These are phyloP conservation scores for Ceyx melanurus DNA, from an alignment of 2,113 vertebrate species.

Conservation along the genomic window DNA sequence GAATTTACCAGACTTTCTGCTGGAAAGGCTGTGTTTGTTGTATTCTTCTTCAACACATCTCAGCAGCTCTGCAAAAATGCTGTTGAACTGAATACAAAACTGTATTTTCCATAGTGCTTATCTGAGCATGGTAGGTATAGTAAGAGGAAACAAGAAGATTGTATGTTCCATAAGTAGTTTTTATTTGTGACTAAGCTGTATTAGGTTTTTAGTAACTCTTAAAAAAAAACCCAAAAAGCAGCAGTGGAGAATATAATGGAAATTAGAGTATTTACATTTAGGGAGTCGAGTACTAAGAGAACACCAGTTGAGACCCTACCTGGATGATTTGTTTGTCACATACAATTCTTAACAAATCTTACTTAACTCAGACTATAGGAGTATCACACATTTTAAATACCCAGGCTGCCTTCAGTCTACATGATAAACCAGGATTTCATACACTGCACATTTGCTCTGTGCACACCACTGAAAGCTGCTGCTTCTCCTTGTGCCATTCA, in stretches of 20 bases:
- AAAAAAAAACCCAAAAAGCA: not conserved
- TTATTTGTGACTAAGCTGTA: not conserved
- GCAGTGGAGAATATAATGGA: not conserved
- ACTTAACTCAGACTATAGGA: not conserved
- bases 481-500: constrained; percentile 22
- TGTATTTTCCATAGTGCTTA: not conserved
- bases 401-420: not conserved
- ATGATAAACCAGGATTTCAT: not conserved
- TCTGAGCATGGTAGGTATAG: not conserved
- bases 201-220: not conserved
- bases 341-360: not conserved
- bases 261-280: not conserved
- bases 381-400: not conserved
- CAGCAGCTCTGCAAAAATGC: not conserved
- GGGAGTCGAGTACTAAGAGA: not conserved
- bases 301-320: not conserved
- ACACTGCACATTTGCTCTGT: too few species aligned
- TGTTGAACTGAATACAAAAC: too few species aligned
- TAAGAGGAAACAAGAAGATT: not conserved
- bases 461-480: not conserved
- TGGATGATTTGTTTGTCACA: not conserved
- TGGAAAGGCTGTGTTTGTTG: not conserved
- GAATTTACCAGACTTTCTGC: not conserved
- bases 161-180: not conserved
- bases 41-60: not conserved